phyloP scores from a whole-genome alignment of 1,140 invertebrate genomes.

The Calephelis nemesis region DNA sequence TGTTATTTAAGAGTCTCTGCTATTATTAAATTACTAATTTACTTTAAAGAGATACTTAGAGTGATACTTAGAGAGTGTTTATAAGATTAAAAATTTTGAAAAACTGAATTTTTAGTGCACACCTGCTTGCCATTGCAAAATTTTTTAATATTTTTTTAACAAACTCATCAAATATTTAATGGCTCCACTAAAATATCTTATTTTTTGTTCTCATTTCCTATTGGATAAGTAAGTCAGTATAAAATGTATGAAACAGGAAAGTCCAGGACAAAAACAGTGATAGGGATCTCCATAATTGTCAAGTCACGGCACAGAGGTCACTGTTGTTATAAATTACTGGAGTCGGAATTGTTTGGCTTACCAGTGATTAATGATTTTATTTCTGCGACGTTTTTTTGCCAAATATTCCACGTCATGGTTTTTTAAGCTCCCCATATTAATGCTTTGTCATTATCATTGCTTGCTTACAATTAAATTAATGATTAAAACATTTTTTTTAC shows the following conservation, averaged over 20 bases:
- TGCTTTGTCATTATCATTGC: neutral
- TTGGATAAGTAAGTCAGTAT: neutral
- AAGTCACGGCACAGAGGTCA: slow-evolving; percentile 15
- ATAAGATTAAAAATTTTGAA: too few relatives aligned
- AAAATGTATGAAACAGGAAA: neutral
- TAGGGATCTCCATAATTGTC: slow-evolving; percentile 16
- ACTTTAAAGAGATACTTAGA: too few relatives aligned
- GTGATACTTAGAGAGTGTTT: too few relatives aligned
- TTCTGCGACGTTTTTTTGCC: slow-evolving; percentile 9
- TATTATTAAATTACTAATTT: too few relatives aligned
- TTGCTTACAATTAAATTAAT: neutral
- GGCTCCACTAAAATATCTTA: neutral
- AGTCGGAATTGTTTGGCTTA: slow-evolving; percentile 12
- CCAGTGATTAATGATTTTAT: slow-evolving; percentile 10
- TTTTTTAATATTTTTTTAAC: too few relatives aligned
- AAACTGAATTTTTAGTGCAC: too few relatives aligned
- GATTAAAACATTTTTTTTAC: too few relatives aligned
- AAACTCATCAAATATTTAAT: too few relatives aligned
- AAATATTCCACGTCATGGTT: slow-evolving; percentile 10
- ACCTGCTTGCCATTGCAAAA: too few relatives aligned
- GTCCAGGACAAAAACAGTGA: slow-evolving; percentile 8
- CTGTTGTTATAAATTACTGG: slow-evolving; percentile 17
- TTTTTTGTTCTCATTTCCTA: neutral
- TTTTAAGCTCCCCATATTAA: slow-evolving; percentile 3
- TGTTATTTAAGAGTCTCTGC: too few relatives aligned